Base-by-base conservation (phyloP, 2,888 invertebrate genomes). In the Eilema griseolum region DNA sequence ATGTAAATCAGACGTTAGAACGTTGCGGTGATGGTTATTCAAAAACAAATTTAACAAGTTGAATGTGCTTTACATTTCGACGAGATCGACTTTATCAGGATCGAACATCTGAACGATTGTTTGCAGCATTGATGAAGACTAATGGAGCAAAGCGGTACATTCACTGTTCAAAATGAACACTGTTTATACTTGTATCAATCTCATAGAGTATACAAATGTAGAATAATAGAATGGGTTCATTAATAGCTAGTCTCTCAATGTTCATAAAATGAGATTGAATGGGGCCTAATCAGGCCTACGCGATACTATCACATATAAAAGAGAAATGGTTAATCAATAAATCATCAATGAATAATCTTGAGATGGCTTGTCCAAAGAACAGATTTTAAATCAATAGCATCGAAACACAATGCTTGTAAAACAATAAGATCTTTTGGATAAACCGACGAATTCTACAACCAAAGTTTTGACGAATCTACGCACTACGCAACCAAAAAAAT, bases 51-150 rank as follows among this genome's bases (percentile, higher is more conserved):
- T 16, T 14, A 28, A 31, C 28, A 16, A 28, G 31, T 1, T 61
- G 31, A 61, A 61, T 28, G 60, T 46, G 46, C 20, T n/a, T 28
- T 24, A 31, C n/a, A 10, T 65, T 52, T 56, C 3, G 56, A 14
- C 7, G 16, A 85, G 83, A 84, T 80, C 80, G 78, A 74, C 81
- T 72, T 66, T 68, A 74, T 74, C 74, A 71, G 56, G 75, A 73
- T 72, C 78, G 83, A 81, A 84, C 86, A 87, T 86, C 84, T 81
- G 83, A 84, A 84, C 88, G 83, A 90, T 90, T 90, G 87, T 89
- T 56, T 85, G 79, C 77, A 76, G 83, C 81, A 66, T 80, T 90
- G 88, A 89, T 89, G 84, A 86, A 86, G 88, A 90, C 79, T 89
- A 89, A 90, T 90, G 87, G 82, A 69, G 72, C 67, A 60, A 74